These are phyloP conservation scores for Gadus chalcogrammus DNA, from an alignment of 2,113 vertebrate genomes.

Conservation along the genomic window DNA sequence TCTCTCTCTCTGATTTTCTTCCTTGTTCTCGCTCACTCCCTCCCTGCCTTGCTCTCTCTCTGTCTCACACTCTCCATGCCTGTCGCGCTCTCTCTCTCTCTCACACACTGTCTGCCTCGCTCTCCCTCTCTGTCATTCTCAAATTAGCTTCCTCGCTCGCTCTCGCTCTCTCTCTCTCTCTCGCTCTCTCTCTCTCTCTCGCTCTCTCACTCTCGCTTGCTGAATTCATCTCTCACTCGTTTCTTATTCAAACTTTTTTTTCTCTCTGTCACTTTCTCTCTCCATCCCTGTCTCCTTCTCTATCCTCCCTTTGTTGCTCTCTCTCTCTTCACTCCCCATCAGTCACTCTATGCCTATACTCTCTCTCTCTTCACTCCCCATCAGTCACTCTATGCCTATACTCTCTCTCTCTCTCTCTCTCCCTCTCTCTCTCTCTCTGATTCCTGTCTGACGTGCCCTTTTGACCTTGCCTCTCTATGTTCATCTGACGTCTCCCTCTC, in stretches of 20 bases:
- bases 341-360: no score
- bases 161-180: constrained; percentile 7
- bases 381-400: neutral
- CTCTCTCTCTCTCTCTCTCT: constrained; percentile 22
- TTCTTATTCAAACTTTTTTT: constrained; percentile 1
- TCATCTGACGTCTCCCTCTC: constrained; percentile 11
- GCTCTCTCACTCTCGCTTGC: constrained; percentile 12
- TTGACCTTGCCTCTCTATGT: constrained; percentile 28
- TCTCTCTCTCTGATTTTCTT: no score
- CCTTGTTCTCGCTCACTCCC: constrained; percentile 38
- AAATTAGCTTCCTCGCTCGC: constrained; percentile 6
- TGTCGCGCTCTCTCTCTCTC: constrained; percentile 24
- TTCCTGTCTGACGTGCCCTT: constrained; percentile 36
- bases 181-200: constrained; percentile 19
- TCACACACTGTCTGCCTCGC: constrained; percentile 7
- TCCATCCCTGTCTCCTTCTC: neutral
- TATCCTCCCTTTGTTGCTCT: constrained; percentile 2
- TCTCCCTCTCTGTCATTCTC: constrained; percentile 14
- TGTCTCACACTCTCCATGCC: constrained; percentile 28
- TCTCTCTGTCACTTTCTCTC: neutral
- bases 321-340: constrained; percentile 49
- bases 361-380: constrained; percentile 24
- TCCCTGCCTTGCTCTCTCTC: neutral
- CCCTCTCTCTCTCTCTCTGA: constrained; percentile 18
- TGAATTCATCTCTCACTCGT: constrained; percentile 18